Percentiles rank a stretch among this genome's conserved stretches.
Evolutionary conservation across 1,140 invertebrate species (phyloP).

Genomic region (Dreissena rostriformis): DNA sequence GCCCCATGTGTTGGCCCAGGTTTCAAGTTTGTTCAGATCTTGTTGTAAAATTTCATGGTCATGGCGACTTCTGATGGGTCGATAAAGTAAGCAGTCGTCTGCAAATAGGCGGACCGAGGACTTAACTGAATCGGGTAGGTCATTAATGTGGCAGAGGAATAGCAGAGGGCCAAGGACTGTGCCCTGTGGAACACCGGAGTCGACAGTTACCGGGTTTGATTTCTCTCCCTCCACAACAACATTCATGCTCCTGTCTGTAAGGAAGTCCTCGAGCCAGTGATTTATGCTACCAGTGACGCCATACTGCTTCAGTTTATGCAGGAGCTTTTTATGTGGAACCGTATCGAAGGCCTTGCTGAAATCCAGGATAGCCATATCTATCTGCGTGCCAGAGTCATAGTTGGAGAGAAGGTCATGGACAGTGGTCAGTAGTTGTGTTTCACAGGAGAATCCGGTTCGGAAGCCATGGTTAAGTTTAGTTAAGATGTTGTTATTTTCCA

Average conservation of each 20-base stretch:
- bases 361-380: constrained; percentile 56
- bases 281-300: constrained; percentile 13
- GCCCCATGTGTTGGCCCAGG: constrained; percentile 24
- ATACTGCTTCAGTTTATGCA: constrained; percentile 26
- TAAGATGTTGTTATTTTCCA: constrained; percentile 40
- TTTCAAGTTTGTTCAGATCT: constrained; percentile 13
- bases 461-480: constrained; percentile 46
- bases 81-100: constrained; percentile 39
- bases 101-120: constrained; percentile 56
- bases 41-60: too few species aligned
- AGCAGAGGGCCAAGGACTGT: constrained; percentile 10
- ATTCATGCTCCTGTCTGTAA: constrained; percentile 19
- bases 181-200: constrained; percentile 12
- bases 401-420: constrained; percentile 24
- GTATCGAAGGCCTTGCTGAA: constrained; percentile 27
- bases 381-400: constrained; percentile 29
- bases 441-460: constrained; percentile 34
- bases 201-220: not conserved
- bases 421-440: constrained; percentile 51
- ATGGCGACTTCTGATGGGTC: not conserved
- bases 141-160: constrained; percentile 55
- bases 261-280: constrained; percentile 24
- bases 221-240: constrained; percentile 14
- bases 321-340: constrained; percentile 55
- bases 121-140: constrained; percentile 52